A percentile compares a stretch with the other conserved stretches of the same genome.
Conservation (phyloP, 2,113 vertebrate genomes). For the Phalacrocorax pelagicus region DNA sequence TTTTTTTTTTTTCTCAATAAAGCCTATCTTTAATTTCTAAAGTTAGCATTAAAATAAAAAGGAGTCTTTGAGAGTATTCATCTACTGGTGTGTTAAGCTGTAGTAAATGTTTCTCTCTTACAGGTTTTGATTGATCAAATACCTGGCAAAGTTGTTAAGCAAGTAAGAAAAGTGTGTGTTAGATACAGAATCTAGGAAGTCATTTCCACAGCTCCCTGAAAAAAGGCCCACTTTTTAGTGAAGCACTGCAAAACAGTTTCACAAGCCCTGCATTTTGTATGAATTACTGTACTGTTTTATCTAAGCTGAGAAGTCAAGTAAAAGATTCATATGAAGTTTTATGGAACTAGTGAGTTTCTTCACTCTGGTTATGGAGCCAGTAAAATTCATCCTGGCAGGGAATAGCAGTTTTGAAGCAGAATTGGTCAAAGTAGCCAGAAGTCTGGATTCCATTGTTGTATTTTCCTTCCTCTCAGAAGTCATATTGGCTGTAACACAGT, state of each 20-base stretch:
- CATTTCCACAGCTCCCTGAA: neutral
- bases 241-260: neutral
- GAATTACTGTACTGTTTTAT: conserved; percentile 4
- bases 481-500: neutral
- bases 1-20: neutral
- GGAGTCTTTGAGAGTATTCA: neutral
- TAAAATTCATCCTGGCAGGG: conserved; percentile 11
- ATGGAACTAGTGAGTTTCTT: conserved; percentile 10
- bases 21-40: neutral
- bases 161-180: neutral
- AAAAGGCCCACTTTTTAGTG: neutral
- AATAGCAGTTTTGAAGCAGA: neutral
- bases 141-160: neutral
- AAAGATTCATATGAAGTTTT: conserved; percentile 25
- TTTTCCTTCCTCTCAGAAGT: conserved; percentile 15
- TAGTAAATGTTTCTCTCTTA: neutral
- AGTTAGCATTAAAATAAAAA: neutral
- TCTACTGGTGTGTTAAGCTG: neutral
- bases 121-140: neutral
- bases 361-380: neutral
- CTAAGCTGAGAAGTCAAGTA: conserved; percentile 11
- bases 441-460: conserved; percentile 16
- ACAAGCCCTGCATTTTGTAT: neutral
- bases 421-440: neutral
- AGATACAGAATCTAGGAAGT: neutral